phyloP scores from a whole-genome alignment of 2,113 vertebrate genomes.

The Motacilla alba region DNA sequence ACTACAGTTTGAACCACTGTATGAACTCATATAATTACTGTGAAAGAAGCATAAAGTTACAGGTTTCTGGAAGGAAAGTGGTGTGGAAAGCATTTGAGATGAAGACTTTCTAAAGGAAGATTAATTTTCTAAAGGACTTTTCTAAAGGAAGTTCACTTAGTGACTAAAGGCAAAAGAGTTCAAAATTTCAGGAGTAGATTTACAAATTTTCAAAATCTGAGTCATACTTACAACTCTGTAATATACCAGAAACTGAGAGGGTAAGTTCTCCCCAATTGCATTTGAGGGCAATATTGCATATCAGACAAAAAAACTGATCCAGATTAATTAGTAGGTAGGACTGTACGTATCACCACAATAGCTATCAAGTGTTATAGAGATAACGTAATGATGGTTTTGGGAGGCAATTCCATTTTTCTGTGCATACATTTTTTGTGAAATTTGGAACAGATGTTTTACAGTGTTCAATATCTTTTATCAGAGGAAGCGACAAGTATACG shows the following conservation, averaged over 20 bases:
- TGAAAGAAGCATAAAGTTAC: background rate
- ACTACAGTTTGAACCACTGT: background rate
- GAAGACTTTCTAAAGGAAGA: background rate
- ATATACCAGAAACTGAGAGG: background rate
- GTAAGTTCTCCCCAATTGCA: background rate
- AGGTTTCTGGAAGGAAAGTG: background rate
- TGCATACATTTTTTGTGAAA: background rate
- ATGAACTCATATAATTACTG: background rate
- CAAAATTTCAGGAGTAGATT: background rate
- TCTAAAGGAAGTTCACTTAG: background rate
- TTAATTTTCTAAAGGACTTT: too few relatives aligned
- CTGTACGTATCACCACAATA: background rate
- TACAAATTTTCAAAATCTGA: background rate
- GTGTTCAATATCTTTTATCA: conserved; percentile 60
- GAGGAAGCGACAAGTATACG: conserved; percentile 84
- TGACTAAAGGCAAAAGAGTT: background rate
- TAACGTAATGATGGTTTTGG: background rate
- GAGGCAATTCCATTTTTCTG: background rate
- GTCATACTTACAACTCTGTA: background rate
- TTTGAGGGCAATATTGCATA: background rate
- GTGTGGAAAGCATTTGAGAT: background rate
- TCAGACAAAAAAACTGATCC: background rate
- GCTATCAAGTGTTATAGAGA: background rate
- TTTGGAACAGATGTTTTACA: background rate
- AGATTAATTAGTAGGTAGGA: background rate